A percentile compares a stretch with the other conserved stretches of the same genome.
phyloP scores from a whole-genome alignment of 2,797 vertebrate genomes.

The Alosa sapidissima region DNA sequence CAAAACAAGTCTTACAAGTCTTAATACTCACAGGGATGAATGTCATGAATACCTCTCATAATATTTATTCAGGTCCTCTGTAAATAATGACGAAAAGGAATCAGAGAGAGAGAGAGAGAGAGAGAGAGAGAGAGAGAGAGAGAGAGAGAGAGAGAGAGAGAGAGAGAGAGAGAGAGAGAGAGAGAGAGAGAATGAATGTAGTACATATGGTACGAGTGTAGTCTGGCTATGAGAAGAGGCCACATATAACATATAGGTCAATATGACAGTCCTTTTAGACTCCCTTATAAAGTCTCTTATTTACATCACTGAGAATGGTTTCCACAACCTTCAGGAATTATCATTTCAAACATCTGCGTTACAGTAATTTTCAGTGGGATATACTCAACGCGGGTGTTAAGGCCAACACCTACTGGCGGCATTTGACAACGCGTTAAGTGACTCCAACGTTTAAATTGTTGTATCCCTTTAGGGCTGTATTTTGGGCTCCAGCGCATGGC shows the following conservation, averaged over 20 bases:
- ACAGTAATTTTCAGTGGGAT: background rate
- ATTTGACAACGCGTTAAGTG: too few species aligned
- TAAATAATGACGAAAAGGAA: background rate
- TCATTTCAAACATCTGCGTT: background rate
- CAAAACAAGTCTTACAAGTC: background rate
- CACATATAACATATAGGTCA: too few species aligned
- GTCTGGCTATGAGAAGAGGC: too few species aligned
- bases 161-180: background rate
- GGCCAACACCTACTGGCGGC: too few species aligned
- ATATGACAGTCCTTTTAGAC: too few species aligned
- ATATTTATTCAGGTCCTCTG: background rate
- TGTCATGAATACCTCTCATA: background rate
- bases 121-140: background rate
- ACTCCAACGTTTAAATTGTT: too few species aligned
- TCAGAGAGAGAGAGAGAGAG: background rate
- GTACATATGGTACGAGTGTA: background rate
- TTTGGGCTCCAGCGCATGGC: too few species aligned
- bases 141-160: background rate
- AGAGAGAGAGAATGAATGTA: background rate
- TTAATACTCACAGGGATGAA: background rate
- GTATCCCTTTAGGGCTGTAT: too few species aligned
- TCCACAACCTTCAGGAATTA: background rate
- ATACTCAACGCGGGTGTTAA: background rate
- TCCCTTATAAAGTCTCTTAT: too few species aligned
- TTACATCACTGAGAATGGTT: background rate